phyloP scores from a whole-genome alignment of 2,888 invertebrate genomes.

The Himalopsyche anomala region DNA sequence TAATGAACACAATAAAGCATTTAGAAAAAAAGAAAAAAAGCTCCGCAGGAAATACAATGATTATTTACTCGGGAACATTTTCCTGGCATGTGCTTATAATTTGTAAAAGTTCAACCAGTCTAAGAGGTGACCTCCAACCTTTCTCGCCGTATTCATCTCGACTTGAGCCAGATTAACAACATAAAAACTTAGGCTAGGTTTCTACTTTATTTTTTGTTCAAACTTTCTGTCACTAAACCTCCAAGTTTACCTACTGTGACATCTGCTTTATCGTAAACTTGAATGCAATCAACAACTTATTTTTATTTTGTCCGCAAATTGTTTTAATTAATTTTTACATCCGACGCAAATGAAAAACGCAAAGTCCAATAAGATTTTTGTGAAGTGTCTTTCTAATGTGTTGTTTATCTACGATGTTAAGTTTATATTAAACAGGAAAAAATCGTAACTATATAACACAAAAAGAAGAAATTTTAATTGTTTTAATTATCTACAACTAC shows the following conservation, averaged over 20 bases:
- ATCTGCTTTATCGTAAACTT: background rate
- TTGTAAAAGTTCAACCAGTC: background rate
- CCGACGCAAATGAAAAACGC: too few relatives aligned
- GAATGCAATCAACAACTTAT: too few relatives aligned
- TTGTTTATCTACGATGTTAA: too few relatives aligned
- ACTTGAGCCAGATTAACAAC: background rate
- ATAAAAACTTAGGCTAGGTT: background rate
- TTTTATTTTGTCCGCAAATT: too few relatives aligned
- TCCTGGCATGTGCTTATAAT: constrained; percentile 11
- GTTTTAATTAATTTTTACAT: too few relatives aligned
- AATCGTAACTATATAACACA: too few relatives aligned
- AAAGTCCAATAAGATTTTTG: too few relatives aligned
- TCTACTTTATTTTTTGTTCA: background rate
- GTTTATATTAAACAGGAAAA: too few relatives aligned
- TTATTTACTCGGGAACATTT: constrained; percentile 14
- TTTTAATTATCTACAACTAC: too few relatives aligned
- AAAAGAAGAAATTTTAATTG: too few relatives aligned
- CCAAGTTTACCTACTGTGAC: background rate
- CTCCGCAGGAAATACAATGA: background rate
- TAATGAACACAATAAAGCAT: constrained; percentile 42
- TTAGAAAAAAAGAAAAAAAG: background rate
- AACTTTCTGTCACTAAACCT: background rate
- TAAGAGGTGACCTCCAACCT: constrained; percentile 5
- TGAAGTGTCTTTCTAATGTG: too few relatives aligned
- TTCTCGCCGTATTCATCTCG: background rate